These are phyloP conservation scores for Tenebrosternarchus preto DNA, from an alignment of 2,113 vertebrate genomes.

Conservation along the genomic window DNA sequence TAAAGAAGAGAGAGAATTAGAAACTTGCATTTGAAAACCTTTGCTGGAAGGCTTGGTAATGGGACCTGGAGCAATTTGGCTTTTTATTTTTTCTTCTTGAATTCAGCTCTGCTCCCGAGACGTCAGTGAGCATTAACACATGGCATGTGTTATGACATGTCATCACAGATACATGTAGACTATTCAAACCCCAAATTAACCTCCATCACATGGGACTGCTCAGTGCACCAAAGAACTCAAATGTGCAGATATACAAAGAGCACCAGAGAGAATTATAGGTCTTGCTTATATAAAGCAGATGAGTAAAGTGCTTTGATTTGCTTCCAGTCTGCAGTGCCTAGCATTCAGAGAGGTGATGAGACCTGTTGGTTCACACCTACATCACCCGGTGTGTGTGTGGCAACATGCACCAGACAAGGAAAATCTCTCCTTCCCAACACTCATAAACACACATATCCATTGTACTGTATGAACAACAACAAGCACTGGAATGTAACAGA, in stretches of 20 bases:
- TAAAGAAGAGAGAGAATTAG: not conserved
- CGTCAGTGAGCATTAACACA: conserved; percentile 6
- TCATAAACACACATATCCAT: not conserved
- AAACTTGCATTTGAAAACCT: not conserved
- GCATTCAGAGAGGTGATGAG: conserved; percentile 17
- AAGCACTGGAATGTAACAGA: not conserved
- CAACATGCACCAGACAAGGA: not conserved
- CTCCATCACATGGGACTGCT: conserved; percentile 15
- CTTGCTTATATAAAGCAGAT: conserved; percentile 24
- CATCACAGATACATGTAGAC: conserved; percentile 23
- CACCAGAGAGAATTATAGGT: not conserved
- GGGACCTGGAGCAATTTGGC: not conserved
- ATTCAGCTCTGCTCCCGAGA: not conserved
- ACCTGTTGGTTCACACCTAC: conserved; percentile 16
- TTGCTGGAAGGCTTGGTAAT: not conserved
- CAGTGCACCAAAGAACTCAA: conserved; percentile 13
- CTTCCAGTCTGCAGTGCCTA: not conserved
- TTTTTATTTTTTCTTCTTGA: not conserved
- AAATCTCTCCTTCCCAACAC: not conserved
- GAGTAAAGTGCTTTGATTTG: conserved; percentile 5
- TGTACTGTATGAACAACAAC: not conserved
- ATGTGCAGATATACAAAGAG: not conserved
- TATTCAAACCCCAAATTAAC: conserved; percentile 20
- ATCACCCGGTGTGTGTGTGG: not conserved
- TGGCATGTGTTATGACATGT: too few species aligned